Percentiles rank a stretch among this genome's conserved stretches.
Conservation (phyloP, 2,888 invertebrate species). For the Pachymerium ferrugineum region DNA sequence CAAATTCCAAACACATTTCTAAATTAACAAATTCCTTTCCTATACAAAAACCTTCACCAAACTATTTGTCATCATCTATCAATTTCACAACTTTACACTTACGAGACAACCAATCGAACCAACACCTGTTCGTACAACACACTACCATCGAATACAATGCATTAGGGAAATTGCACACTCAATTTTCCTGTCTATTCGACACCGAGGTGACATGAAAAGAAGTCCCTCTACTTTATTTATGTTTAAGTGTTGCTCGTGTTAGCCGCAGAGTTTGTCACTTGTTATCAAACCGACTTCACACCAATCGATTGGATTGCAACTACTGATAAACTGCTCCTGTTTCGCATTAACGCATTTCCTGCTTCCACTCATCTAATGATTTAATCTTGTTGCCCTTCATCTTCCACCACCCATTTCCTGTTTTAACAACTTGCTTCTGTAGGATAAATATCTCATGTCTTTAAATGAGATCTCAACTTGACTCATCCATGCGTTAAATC, state of each 20-base stretch:
- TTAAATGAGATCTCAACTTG: not conserved
- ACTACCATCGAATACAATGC: not conserved
- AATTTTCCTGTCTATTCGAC: not conserved
- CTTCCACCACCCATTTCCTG: not conserved
- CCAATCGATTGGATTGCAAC: conserved; percentile 18
- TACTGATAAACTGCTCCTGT: not conserved
- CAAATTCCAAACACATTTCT: too few species aligned
- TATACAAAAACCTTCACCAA: too few species aligned
- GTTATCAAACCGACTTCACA: conserved; percentile 5
- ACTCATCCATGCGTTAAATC: not conserved
- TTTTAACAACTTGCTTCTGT: not conserved
- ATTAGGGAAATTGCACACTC: conserved; percentile 10
- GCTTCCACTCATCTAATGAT: not conserved
- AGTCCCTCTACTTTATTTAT: not conserved
- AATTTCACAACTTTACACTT: too few species aligned
- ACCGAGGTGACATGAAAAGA: not conserved
- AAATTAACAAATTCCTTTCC: too few species aligned
- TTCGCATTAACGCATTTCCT: conserved; percentile 21
- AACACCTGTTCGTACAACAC: not conserved
- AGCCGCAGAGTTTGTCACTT: conserved; percentile 18
- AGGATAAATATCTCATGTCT: conserved; percentile 3
- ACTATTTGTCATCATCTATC: too few species aligned
- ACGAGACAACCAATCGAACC: too few species aligned
- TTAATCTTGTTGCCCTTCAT: not conserved
- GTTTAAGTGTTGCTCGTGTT: not conserved